Conservation (phyloP, 2,113 vertebrate genomes). For the Silurus glanis region DNA sequence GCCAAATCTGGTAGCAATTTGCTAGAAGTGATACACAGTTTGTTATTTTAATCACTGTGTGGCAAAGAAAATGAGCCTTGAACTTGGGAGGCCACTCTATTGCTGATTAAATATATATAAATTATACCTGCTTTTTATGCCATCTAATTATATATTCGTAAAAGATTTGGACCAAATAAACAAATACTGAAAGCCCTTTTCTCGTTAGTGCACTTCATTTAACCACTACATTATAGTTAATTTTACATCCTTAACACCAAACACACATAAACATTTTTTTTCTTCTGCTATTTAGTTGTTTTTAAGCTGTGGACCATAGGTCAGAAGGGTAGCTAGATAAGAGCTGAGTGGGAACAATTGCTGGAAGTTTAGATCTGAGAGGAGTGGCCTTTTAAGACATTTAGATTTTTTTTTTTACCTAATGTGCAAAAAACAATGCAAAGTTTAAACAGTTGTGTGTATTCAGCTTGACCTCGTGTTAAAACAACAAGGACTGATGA, state of each 20-base stretch:
- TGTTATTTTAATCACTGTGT: neutral
- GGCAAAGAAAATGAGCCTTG: neutral
- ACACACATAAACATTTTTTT: conserved; percentile 21
- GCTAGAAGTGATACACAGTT: neutral
- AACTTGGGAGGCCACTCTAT: neutral
- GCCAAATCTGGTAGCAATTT: neutral
- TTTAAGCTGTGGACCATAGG: conserved; percentile 51
- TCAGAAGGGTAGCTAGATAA: conserved; percentile 64
- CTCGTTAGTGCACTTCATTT: neutral
- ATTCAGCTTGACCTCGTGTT: conserved; percentile 50
- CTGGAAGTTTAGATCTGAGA: conserved; percentile 69
- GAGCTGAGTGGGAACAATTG: conserved; percentile 71
- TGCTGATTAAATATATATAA: neutral
- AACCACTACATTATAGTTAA: neutral
- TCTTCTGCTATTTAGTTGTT: conserved; percentile 37
- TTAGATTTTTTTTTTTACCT: conserved; percentile 67
- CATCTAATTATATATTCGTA: neutral
- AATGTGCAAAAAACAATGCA: conserved; percentile 60
- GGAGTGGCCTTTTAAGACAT: conserved; percentile 64
- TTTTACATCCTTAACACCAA: conserved; percentile 11
- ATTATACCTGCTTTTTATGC: no score
- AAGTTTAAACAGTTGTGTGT: conserved; percentile 57
- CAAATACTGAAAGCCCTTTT: neutral
- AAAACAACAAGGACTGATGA: conserved; percentile 36
- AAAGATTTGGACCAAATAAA: neutral